Evolutionary conservation across 2,797 vertebrate genomes (phyloP).

Genomic region (Acestrorhynchus altus): DNA sequence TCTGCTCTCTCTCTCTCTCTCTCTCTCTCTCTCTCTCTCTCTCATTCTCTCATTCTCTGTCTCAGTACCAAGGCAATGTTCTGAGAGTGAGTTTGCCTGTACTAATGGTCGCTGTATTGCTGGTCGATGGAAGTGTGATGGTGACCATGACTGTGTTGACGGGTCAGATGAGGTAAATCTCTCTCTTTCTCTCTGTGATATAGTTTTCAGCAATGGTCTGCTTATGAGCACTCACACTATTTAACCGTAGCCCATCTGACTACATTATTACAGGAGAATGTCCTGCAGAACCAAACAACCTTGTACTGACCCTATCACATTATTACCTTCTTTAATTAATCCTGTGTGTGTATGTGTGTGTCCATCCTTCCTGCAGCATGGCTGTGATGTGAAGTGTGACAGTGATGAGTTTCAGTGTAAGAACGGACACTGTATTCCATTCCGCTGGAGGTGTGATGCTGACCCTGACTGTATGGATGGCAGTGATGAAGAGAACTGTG

Average conservation of each 20-base stretch:
- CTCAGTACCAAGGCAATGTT: slow-evolving; percentile 90
- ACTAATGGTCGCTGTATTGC: slow-evolving; percentile 96
- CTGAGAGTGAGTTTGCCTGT: slow-evolving; percentile 94
- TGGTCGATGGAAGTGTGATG: slow-evolving; percentile 94
- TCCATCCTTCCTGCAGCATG: slow-evolving; percentile 87
- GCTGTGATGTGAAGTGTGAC: slow-evolving; percentile 91
- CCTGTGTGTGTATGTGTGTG: slow-evolving; percentile 14
- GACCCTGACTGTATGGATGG: slow-evolving; percentile 96
- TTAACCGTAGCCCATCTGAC: too few relatives aligned
- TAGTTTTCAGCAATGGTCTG: too few relatives aligned
- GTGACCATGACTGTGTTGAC: slow-evolving; percentile 94
- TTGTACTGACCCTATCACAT: too few relatives aligned
- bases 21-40: neutral
- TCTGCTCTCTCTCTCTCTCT: neutral
- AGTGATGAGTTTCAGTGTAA: slow-evolving; percentile 95
- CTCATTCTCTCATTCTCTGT: neutral
- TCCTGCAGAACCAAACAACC: too few relatives aligned
- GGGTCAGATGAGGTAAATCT: slow-evolving; percentile 83
- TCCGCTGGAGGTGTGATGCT: slow-evolving; percentile 92
- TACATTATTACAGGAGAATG: too few relatives aligned
- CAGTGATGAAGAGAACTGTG: slow-evolving; percentile 91
- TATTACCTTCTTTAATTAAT: too few relatives aligned
- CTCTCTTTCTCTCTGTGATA: slow-evolving; percentile 68
- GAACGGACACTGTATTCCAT: slow-evolving; percentile 93
- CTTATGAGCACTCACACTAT: too few relatives aligned